A percentile compares a stretch with the other conserved stretches of the same genome.
These are phyloP conservation scores for Gambusia holbrooki DNA, from an alignment of 2,113 vertebrate species.

Conservation along the genomic window DNA sequence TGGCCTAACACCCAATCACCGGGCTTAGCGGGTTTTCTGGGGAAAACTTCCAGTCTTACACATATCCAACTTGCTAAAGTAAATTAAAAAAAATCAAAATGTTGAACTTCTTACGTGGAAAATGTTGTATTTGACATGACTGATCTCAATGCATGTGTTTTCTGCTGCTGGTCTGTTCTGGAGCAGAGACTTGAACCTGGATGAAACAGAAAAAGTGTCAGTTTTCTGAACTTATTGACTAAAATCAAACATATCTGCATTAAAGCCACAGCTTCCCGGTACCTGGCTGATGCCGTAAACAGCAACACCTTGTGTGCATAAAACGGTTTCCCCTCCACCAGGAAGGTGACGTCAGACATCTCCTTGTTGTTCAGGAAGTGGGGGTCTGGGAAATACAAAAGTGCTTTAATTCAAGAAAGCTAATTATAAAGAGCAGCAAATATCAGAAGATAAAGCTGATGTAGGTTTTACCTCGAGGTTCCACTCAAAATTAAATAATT, in stretches of 20 bases:
- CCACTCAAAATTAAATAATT: no score
- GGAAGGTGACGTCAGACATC: conserved; percentile 84
- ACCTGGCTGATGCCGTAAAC: conserved; percentile 82
- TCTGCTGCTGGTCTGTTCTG: conserved; percentile 93
- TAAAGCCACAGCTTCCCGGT: background rate
- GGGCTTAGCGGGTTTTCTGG: no score
- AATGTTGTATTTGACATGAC: conserved; percentile 82
- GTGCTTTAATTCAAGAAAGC: background rate
- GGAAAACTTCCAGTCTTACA: background rate
- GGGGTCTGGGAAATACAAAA: conserved; percentile 65
- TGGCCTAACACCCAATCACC: no score
- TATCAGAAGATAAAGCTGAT: conserved; percentile 11
- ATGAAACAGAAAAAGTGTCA: background rate
- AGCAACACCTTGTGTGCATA: conserved; percentile 84
- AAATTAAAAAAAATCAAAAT: no score
- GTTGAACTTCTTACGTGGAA: conserved; percentile 61
- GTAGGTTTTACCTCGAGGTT: background rate
- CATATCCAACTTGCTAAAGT: no score
- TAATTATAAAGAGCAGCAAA: background rate
- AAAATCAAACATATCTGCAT: background rate
- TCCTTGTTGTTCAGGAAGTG: conserved; percentile 85
- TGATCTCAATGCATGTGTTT: conserved; percentile 95
- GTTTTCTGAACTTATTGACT: background rate
- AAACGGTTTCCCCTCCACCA: conserved; percentile 84
- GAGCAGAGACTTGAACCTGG: conserved; percentile 94